A percentile compares a stretch with the other conserved stretches of the same genome.
Conservation (phyloP, 2,888 invertebrate genomes). For the Eucriotettix oculatus region DNA sequence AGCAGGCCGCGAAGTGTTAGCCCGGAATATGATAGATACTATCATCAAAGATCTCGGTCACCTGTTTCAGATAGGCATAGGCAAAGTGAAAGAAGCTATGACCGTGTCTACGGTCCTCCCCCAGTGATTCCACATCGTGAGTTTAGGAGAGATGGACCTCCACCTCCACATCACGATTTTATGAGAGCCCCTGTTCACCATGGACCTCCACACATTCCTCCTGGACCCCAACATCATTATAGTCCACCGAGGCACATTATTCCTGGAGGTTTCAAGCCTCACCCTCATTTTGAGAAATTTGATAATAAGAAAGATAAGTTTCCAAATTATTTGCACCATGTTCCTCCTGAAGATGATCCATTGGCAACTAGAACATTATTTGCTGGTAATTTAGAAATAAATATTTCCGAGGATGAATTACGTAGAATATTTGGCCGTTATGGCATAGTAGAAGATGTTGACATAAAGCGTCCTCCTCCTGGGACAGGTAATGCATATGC, state of each 20-base stretch:
- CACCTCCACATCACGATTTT: slow-evolving; percentile 62
- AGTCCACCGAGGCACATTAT: slow-evolving; percentile 58
- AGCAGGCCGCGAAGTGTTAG: slow-evolving; percentile 51
- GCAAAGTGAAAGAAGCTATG: slow-evolving; percentile 36
- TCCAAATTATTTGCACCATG: slow-evolving; percentile 89
- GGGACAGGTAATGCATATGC: slow-evolving; percentile 97
- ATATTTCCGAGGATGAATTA: slow-evolving; percentile 87
- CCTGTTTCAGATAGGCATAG: slow-evolving; percentile 47
- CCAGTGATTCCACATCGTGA: slow-evolving; percentile 45
- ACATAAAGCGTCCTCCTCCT: slow-evolving; percentile 90
- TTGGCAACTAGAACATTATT: slow-evolving; percentile 90
- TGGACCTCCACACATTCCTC: slow-evolving; percentile 42
- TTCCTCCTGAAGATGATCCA: slow-evolving; percentile 91
- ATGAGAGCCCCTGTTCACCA: slow-evolving; percentile 54
- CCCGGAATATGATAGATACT: slow-evolving; percentile 55
- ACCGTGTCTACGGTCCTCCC: slow-evolving; percentile 61
- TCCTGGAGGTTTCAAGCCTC: slow-evolving; percentile 32
- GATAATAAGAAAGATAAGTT: slow-evolving; percentile 85
- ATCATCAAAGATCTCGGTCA: slow-evolving; percentile 62
- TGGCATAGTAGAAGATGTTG: slow-evolving; percentile 94
- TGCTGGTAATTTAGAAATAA: slow-evolving; percentile 93
- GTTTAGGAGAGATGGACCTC: slow-evolving; percentile 18
- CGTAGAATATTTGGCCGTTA: slow-evolving; percentile 88
- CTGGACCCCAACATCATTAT: slow-evolving; percentile 50
- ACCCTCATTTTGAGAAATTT: slow-evolving; percentile 36